Evolutionary conservation across 1,140 invertebrate species (phyloP).

Genomic region (Zelostemma sp.): DNA sequence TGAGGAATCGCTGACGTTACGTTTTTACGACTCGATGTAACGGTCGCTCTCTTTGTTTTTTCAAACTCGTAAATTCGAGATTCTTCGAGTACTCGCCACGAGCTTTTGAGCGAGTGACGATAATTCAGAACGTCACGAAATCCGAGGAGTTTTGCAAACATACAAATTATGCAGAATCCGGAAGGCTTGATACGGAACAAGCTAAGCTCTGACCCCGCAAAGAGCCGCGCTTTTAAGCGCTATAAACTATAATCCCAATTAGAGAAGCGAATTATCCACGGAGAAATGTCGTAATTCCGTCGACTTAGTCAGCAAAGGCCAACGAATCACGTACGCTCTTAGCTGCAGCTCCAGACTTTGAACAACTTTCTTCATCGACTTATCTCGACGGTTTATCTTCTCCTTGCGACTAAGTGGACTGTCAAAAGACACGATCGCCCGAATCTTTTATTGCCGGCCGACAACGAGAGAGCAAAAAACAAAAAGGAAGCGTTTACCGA

Average conservation of each 20-base stretch:
- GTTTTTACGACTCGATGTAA: background rate
- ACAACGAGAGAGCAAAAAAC: background rate
- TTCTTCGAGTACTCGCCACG: too few relatives aligned
- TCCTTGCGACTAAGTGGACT: constrained; percentile 24
- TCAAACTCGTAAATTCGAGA: constrained; percentile 19
- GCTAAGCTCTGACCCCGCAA: constrained; percentile 42
- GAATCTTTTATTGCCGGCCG: constrained; percentile 46
- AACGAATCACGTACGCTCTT: constrained; percentile 38
- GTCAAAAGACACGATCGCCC: constrained; percentile 40
- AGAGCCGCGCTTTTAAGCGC: constrained; percentile 34
- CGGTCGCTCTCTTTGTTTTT: background rate
- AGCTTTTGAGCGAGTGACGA: constrained; percentile 20
- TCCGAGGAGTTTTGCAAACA: constrained; percentile 38
- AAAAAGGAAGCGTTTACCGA: too few relatives aligned
- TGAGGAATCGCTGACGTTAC: constrained; percentile 7
- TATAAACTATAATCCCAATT: constrained; percentile 59
- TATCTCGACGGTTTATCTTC: constrained; percentile 50
- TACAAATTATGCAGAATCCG: constrained; percentile 40
- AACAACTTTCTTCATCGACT: constrained; percentile 40
- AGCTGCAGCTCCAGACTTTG: constrained; percentile 24
- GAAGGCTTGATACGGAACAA: constrained; percentile 34
- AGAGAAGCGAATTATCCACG: constrained; percentile 53
- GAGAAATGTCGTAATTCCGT: constrained; percentile 47
- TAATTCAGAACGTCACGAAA: constrained; percentile 36
- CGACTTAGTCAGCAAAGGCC: constrained; percentile 43